Evolutionary conservation across 2,113 vertebrate species (phyloP), one percentile per base, ranked within the genome.

Genomic region (Myodes glareolus): DNA sequence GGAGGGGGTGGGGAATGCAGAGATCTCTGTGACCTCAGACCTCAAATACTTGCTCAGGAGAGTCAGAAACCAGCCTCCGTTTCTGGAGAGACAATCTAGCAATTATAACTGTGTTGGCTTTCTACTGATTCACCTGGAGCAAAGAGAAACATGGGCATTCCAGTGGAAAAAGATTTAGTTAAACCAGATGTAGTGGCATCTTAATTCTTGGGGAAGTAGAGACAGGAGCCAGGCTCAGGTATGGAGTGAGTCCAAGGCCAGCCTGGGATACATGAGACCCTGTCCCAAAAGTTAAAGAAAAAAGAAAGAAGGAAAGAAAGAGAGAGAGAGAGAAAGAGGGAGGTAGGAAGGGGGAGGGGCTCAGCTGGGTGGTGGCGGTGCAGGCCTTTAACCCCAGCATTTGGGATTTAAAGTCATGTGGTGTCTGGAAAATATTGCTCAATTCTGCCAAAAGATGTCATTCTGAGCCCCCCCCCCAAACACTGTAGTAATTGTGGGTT

Each of bases 61-160:
- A 92, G 36, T 23, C 33, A 92, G 77, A 94, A 67, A 76, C 55
- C 23, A n/a, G 23, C 36, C 92, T 42, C 75, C 78, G 68, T 89
- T 91, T 75, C 77, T 89, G 61, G 91, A 94, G 31, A 58, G 45
- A 86, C 39, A 94, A 85, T 50, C 52, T 52, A 50, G 39, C n/a
- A 88, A 27, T 91, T 10, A 67, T 84, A 91, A 92, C 25, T 72
- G 29, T 82, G 55, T 61, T 76, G 50, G 42, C 19, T 95, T 95
- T 86, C 72, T 88, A 92, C 39, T 33, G 50, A 90, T 33, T 63
- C 81, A n/a, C 23, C 33, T 95, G 61, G 55, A 90, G 27, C 76
- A n/a, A 85, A 92, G 47, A 92, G 87, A 81, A n/a, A 55, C 39
- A 75, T 39, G 39, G 76, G 42, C 67, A 89, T 92, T 97, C 77